A percentile compares a stretch with the other conserved stretches of the same genome.
phyloP scores from a whole-genome alignment of 2,113 vertebrate species.

The Rhea pennata region DNA sequence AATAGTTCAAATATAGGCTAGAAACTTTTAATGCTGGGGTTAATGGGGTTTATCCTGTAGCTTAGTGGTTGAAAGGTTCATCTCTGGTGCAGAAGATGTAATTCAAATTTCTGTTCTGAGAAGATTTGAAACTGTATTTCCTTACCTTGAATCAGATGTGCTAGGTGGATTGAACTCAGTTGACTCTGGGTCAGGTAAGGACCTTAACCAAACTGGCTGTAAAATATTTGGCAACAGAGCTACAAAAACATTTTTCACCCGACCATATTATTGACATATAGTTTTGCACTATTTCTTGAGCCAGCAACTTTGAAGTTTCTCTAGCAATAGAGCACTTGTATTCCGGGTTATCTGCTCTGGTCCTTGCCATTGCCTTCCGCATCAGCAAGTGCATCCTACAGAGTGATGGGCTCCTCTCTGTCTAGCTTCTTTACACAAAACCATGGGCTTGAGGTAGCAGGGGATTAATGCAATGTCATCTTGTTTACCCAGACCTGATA shows the following conservation, averaged over 20 bases:
- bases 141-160: not conserved
- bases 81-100: not conserved
- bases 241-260: not conserved
- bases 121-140: not conserved
- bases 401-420: not conserved
- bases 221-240: not conserved
- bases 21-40: not conserved
- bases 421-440: not conserved
- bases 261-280: not conserved
- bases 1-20: not conserved
- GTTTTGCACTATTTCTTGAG: not conserved
- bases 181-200: not conserved
- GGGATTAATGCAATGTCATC: not conserved
- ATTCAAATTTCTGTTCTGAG: not conserved
- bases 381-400: not conserved
- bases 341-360: not conserved
- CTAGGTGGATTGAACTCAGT: not conserved
- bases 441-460: not conserved
- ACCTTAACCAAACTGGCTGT: not conserved
- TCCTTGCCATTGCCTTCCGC: not conserved
- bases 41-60: not conserved
- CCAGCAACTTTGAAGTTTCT: not conserved
- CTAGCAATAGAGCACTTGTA: not conserved
- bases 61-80: not conserved
- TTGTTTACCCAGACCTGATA: not conserved